Evolutionary conservation across 2,113 vertebrate species (phyloP).

Genomic region (Poeciliopsis retropinna): DNA sequence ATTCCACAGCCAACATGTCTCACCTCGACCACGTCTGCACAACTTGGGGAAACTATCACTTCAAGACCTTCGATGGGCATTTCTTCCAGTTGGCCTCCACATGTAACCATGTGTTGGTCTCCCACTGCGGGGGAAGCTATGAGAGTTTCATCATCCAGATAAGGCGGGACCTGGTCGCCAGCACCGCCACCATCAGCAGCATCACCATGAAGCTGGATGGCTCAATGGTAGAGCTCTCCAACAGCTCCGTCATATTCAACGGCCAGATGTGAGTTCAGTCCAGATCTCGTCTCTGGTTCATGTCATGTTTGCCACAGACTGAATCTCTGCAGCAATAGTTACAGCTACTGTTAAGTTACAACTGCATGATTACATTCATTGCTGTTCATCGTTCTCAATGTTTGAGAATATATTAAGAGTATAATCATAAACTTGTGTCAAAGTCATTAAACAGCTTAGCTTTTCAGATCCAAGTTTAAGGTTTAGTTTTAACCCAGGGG

Average conservation of each 20-base stretch:
- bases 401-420: too few relatives aligned
- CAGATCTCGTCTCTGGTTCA: not conserved
- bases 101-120: slow-evolving; percentile 87
- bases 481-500: too few relatives aligned
- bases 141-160: slow-evolving; percentile 87
- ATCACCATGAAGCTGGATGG: slow-evolving; percentile 79
- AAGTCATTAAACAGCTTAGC: too few relatives aligned
- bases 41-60: slow-evolving; percentile 89
- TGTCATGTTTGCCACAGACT: too few relatives aligned
- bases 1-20: slow-evolving; percentile 26
- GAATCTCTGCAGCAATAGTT: too few relatives aligned
- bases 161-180: slow-evolving; percentile 53
- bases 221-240: slow-evolving; percentile 73
- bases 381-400: too few relatives aligned
- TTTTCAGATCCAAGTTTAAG: too few relatives aligned
- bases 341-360: too few relatives aligned
- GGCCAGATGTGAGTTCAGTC: slow-evolving; percentile 79
- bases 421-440: too few relatives aligned
- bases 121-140: slow-evolving; percentile 77
- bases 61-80: slow-evolving; percentile 90
- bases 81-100: slow-evolving; percentile 83
- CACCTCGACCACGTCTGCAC: slow-evolving; percentile 87
- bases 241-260: slow-evolving; percentile 69
- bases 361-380: too few relatives aligned
- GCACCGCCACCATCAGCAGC: slow-evolving; percentile 73